Percentiles rank a stretch among this genome's conserved stretches.
Evolutionary conservation across 2,888 invertebrate genomes (phyloP).

Genomic region (Stegana nigrithorax): DNA sequence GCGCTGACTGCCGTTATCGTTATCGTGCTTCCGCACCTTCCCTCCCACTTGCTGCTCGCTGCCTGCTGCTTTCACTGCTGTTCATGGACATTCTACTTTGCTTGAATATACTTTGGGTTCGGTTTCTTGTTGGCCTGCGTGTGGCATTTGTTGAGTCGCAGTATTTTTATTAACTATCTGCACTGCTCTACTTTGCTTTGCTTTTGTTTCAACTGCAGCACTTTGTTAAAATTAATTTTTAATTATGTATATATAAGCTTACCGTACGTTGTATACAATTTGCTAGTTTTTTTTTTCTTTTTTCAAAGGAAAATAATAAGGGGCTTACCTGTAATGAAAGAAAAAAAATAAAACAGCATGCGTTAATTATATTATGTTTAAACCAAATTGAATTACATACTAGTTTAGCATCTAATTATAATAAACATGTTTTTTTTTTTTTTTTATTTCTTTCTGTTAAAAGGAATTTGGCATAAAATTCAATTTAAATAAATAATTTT

Average conservation of each 20-base stretch:
- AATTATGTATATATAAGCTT: constrained; percentile 19
- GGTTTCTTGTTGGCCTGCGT: too few relatives aligned
- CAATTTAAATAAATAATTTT: too few relatives aligned
- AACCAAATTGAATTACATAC: background rate
- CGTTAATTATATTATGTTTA: background rate
- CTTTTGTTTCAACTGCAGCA: background rate
- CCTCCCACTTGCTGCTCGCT: too few relatives aligned
- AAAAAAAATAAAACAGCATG: background rate
- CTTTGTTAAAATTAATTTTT: background rate
- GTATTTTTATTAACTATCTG: too few relatives aligned
- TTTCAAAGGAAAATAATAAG: background rate
- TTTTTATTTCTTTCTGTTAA: too few relatives aligned
- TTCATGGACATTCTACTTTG: too few relatives aligned
- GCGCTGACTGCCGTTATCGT: background rate
- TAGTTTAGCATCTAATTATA: background rate
- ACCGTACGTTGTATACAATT: constrained; percentile 1
- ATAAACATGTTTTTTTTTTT: background rate
- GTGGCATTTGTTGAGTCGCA: too few relatives aligned
- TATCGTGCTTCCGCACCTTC: too few relatives aligned
- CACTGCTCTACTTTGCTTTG: background rate
- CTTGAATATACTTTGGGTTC: too few relatives aligned
- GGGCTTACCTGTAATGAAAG: constrained; percentile 19
- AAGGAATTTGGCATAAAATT: too few relatives aligned
- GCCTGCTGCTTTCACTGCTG: too few relatives aligned
- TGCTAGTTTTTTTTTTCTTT: constrained; percentile 10